Conservation (phyloP, 1,140 invertebrate species). For the Conus ventricosus region DNA sequence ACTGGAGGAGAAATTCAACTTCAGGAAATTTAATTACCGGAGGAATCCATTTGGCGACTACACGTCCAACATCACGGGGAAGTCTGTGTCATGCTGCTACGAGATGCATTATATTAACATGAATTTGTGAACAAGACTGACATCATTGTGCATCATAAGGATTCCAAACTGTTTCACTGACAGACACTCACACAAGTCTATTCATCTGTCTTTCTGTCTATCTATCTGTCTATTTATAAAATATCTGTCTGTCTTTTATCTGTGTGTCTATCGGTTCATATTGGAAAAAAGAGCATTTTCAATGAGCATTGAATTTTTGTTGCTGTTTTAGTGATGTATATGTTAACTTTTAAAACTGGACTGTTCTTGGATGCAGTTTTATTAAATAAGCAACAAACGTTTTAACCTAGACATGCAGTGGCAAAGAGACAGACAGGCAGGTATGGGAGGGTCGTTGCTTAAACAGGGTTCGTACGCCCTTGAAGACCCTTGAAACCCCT, state of each 20-base stretch:
- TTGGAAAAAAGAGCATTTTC: too few relatives aligned
- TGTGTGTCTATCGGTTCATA: background rate
- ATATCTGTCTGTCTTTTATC: background rate
- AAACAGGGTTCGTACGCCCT: too few relatives aligned
- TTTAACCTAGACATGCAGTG: too few relatives aligned
- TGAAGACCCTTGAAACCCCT: too few relatives aligned
- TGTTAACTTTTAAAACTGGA: too few relatives aligned
- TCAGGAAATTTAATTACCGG: conserved; percentile 59
- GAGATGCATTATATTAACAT: conserved; percentile 61
- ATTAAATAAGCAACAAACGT: too few relatives aligned
- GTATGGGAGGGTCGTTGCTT: too few relatives aligned
- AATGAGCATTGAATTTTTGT: too few relatives aligned
- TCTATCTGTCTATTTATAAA: background rate
- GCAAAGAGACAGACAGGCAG: too few relatives aligned
- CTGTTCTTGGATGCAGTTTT: too few relatives aligned
- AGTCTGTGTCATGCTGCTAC: conserved; percentile 56
- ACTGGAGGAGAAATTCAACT: conserved; percentile 49
- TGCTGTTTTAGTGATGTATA: too few relatives aligned
- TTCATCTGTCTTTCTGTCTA: background rate
- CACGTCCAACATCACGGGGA: conserved; percentile 40
- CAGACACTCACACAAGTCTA: background rate
- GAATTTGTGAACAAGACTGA: conserved; percentile 53
- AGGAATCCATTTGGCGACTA: conserved; percentile 61
- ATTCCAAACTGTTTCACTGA: conserved; percentile 47
- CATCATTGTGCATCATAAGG: conserved; percentile 44